Conservation (phyloP, 2,797 vertebrate species). For the Danionella dracula region DNA sequence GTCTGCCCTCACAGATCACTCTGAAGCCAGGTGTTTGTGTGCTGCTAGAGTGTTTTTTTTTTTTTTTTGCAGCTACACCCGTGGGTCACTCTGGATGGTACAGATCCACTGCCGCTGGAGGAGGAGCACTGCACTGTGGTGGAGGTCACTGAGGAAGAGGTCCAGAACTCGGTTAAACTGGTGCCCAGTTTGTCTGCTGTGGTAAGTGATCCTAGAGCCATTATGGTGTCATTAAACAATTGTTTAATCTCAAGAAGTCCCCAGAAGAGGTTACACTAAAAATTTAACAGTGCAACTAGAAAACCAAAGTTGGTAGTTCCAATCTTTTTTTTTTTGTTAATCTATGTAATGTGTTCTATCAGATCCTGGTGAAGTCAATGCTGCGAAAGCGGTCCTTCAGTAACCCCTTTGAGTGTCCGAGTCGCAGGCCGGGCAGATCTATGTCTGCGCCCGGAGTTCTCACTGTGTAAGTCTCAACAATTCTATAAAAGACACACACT, state of each 20-base stretch:
- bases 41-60: background rate
- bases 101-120: constrained; percentile 81
- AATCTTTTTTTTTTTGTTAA: too few relatives aligned
- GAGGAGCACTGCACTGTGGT: constrained; percentile 87
- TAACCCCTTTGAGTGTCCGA: constrained; percentile 85
- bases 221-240: too few relatives aligned
- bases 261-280: too few relatives aligned
- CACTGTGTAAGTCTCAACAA: constrained; percentile 81
- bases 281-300: too few relatives aligned
- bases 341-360: background rate
- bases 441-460: constrained; percentile 92
- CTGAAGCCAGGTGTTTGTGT: background rate
- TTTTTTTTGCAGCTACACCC: constrained; percentile 70
- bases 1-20: background rate
- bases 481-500: constrained; percentile 30
- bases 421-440: constrained; percentile 78
- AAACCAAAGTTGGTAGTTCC: too few relatives aligned
- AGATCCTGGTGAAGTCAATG: constrained; percentile 98
- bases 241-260: too few relatives aligned
- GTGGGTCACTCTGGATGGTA: constrained; percentile 79
- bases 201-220: constrained; percentile 64
- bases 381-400: constrained; percentile 92
- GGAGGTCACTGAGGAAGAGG: constrained; percentile 92
- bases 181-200: constrained; percentile 88
- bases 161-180: constrained; percentile 87